A percentile compares a stretch with the other conserved stretches of the same genome.
phyloP scores from a whole-genome alignment of 2,888 invertebrate genomes.

The Periphyllus acericola region DNA sequence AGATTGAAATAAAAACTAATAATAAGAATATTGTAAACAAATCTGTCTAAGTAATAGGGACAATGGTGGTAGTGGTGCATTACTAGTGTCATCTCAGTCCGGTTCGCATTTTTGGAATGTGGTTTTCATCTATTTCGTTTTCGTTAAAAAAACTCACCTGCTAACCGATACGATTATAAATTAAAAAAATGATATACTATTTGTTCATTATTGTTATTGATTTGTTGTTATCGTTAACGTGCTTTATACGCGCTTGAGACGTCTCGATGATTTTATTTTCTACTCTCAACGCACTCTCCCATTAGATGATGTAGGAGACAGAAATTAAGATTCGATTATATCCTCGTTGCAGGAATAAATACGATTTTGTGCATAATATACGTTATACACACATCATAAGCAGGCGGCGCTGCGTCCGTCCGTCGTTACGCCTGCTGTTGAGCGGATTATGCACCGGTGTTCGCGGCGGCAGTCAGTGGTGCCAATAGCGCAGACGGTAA shows the following conservation, averaged over 20 bases:
- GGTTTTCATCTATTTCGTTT: conserved; percentile 35
- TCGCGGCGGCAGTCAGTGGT: conserved; percentile 49
- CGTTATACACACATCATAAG: not conserved
- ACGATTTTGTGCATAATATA: not conserved
- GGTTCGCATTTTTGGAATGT: conserved; percentile 40
- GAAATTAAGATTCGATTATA: conserved; percentile 36
- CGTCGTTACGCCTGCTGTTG: conserved; percentile 38
- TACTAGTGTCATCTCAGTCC: conserved; percentile 40
- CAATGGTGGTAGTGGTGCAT: conserved; percentile 1
- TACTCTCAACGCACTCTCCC: not conserved
- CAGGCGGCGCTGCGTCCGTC: conserved; percentile 15
- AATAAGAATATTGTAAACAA: not conserved
- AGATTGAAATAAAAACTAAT: not conserved
- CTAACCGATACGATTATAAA: not conserved
- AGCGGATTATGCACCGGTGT: conserved; percentile 48
- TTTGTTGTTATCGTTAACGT: too few species aligned
- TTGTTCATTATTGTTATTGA: too few species aligned
- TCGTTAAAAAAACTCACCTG: not conserved
- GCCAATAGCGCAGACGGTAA: conserved; percentile 36
- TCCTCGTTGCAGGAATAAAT: not conserved
- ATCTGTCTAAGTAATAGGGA: too few species aligned
- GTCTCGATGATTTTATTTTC: not conserved
- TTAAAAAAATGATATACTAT: not conserved
- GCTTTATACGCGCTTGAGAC: not conserved
- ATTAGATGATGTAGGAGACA: not conserved